These are phyloP conservation scores for Spatula versicolor DNA, from an alignment of 2,797 vertebrate genomes.

Conservation along the genomic window DNA sequence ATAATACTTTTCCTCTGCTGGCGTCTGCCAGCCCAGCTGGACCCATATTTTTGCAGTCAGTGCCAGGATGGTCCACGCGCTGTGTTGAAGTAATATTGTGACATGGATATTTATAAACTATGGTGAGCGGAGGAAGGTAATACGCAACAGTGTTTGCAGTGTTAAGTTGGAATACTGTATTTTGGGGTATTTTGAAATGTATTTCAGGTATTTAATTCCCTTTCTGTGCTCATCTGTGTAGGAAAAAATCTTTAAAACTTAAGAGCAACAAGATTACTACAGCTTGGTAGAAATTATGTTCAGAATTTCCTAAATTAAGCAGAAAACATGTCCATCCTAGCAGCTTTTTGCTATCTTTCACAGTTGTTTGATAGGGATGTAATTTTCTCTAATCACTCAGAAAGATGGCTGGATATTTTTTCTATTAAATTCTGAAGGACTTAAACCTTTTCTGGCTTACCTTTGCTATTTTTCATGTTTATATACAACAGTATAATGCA, in stretches of 20 bases:
- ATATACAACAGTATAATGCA: slow-evolving; percentile 66
- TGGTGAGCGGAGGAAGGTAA: not conserved
- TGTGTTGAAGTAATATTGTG: not conserved
- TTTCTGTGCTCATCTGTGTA: not conserved
- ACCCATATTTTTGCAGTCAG: not conserved
- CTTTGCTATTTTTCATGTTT: slow-evolving; percentile 70
- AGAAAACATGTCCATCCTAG: slow-evolving; percentile 18
- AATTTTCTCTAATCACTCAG: slow-evolving; percentile 61
- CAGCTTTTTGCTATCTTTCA: slow-evolving; percentile 42
- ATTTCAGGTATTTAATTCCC: not conserved
- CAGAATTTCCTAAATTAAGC: slow-evolving; percentile 20
- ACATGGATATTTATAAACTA: not conserved
- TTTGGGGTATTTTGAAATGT: not conserved
- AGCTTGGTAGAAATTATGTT: not conserved
- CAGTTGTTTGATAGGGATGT: slow-evolving; percentile 33
- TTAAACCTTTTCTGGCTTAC: slow-evolving; percentile 67
- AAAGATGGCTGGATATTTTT: slow-evolving; percentile 63
- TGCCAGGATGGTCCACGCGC: not conserved
- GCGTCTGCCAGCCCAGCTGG: not conserved
- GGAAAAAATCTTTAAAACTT: not conserved
- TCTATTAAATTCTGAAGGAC: slow-evolving; percentile 58
- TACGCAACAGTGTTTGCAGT: not conserved
- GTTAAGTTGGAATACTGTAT: not conserved
- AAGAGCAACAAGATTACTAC: not conserved
- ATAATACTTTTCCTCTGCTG: not conserved